Base-by-base conservation (phyloP, 2,797 vertebrate species). In the Coluber constrictor region DNA sequence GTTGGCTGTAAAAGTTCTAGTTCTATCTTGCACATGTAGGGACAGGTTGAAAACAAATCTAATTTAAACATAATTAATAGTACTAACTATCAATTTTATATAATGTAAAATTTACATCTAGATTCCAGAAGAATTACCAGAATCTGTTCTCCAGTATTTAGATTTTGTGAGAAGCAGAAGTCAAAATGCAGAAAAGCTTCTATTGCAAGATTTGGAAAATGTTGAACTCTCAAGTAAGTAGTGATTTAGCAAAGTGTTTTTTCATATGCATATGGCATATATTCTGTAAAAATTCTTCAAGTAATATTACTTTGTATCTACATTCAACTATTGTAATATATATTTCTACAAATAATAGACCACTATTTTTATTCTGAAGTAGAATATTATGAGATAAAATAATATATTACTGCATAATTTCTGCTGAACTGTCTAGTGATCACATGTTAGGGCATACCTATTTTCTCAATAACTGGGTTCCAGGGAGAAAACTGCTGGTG, bases 141-240 rank as follows among this genome's bases (percentile, higher is more conserved):
- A 97, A 43, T 98, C 98, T 15, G 94, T 99, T 94, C 90, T 98
- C 63, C 97, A 96, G 63, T 99, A 97, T 97, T 97, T 99, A 95
- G 96, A 98, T 93, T 94, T 97, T 70, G 97, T 98, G 43, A 98
- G 96, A 94, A 98, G 95, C 89, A 98, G 97, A 96, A 97, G 97
- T 92, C 97, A 97, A 93, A 94, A 93, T 51, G 97, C 97, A 94
- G 98, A 99, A 96, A 97, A 97, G 15, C 88, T 98, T 70, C 96
- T 99, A 93, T 95, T 98, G 54, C 96, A 98, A 94, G 97, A 98
- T 54, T 47, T 97, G 92, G 97, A 98, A 94, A 96, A 97, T 63
- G 93, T 93, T 86, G 95, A 97, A 93, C 66, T 87, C 89, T 95
- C 96, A 95, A 94, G 97, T 98, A 97, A 97, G 97, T 92, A 92